Base-by-base conservation (phyloP, 1,140 invertebrate species). In the Venturia canescens region DNA sequence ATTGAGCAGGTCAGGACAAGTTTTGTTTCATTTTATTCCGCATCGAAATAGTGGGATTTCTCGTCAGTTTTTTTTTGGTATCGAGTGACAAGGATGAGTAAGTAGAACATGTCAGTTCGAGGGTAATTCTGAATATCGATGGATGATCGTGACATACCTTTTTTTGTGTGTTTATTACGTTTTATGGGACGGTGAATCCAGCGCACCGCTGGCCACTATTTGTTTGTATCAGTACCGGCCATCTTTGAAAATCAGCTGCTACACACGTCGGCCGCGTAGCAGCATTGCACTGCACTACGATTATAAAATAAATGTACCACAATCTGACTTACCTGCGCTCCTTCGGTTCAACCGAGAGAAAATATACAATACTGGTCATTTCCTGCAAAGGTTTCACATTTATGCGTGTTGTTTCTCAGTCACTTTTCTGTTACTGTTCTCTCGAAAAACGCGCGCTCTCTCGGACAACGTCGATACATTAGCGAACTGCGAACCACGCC, bases 221-320 rank as follows among this genome's bases (percentile, higher is more conserved):
- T 90, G 88, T 88, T 90, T 90, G 88, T 89, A 87, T 89, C 87
- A 82, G 81, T 81, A 77, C 81, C 87, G 84, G 88, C 89, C 89
- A 90, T 90, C 88, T 90, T 90, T 88, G 85, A 78, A 84, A 80
- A 89, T 90, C 88, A 89, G 89, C 89, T 89, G 88, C 44, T 44
- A 75, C 50, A 80, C 60, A 77, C 60, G 21, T 15, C 21, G 23
- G 70, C 34, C 76, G 57, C 60, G 31, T 66, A 63, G 71, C 71
- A 48, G 71, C 44, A 57, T 75, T 75, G 44, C 57, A 75, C 44
- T 75, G 53, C 53, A 57, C 53, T n/a, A 57, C 21, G 21, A 57
- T 57, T n/a, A 57, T 57, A 57, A 57, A 44, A 11, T 44, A 13
- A n/a, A 57, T n/a, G 18, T n/a, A 57, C 53, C 18, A 57, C 53